Evolutionary conservation across 2,797 vertebrate species (phyloP).

Genomic region (Chelonia mydas): DNA sequence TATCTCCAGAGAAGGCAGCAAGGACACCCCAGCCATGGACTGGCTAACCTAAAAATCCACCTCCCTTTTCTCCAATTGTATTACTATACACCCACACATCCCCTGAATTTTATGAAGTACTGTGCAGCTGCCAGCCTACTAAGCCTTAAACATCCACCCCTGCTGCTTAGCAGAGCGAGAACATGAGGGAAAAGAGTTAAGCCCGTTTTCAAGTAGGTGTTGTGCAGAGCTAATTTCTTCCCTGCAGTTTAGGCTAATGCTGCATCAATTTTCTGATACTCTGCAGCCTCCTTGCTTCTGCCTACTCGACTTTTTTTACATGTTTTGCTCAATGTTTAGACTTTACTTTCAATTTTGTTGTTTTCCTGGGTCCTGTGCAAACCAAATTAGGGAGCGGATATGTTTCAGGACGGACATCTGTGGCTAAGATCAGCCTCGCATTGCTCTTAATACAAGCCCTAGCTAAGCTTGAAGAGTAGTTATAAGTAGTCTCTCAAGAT

Average conservation of each 20-base stretch:
- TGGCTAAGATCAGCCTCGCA: not conserved
- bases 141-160: not conserved
- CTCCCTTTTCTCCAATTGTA: too few relatives aligned
- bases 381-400: slow-evolving; percentile 22
- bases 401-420: not conserved
- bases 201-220: not conserved
- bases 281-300: slow-evolving; percentile 7
- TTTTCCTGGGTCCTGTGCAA: slow-evolving; percentile 39
- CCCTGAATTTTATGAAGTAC: not conserved
- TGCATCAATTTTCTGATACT: not conserved
- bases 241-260: slow-evolving; percentile 11
- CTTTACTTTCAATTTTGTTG: slow-evolving; percentile 29
- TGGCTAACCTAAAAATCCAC: too few relatives aligned
- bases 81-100: too few relatives aligned
- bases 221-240: not conserved
- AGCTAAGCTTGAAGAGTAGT: not conserved
- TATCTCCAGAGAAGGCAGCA: too few relatives aligned
- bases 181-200: not conserved
- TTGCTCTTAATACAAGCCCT: not conserved
- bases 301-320: slow-evolving; percentile 42
- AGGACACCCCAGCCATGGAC: too few relatives aligned
- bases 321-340: slow-evolving; percentile 36
- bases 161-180: not conserved
- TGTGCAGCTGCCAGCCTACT: not conserved
- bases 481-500: not conserved